These are phyloP conservation scores for Zaprionus obscuricornis DNA, from an alignment of 2,888 invertebrate genomes.

Conservation along the genomic window DNA sequence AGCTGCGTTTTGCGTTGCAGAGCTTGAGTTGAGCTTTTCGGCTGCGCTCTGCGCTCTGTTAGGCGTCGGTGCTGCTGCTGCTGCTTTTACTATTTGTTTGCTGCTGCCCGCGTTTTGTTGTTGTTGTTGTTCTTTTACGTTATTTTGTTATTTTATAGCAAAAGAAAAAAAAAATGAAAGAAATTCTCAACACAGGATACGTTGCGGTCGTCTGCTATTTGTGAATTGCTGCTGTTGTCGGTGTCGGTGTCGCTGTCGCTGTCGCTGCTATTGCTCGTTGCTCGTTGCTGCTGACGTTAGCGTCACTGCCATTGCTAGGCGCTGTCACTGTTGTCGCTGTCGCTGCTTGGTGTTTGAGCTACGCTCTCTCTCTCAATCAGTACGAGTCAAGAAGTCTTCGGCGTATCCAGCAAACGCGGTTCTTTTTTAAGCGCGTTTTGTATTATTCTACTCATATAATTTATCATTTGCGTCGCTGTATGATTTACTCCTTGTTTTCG, in stretches of 20 bases:
- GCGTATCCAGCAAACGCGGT: constrained; percentile 84
- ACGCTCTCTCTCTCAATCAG: constrained; percentile 73
- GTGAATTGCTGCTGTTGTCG: constrained; percentile 34
- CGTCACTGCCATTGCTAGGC: background rate
- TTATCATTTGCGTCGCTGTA: constrained; percentile 84
- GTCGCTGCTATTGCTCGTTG: constrained; percentile 4
- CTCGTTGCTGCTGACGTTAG: too few species aligned
- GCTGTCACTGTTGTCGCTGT: constrained; percentile 8
- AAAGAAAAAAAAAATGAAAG: too few species aligned
- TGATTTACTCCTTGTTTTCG: constrained; percentile 83
- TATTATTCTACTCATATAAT: constrained; percentile 84
- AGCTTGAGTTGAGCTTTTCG: constrained; percentile 44
- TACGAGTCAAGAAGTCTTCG: constrained; percentile 84
- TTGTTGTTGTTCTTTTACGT: constrained; percentile 16
- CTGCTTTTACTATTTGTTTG: constrained; percentile 18
- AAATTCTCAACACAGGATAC: constrained; percentile 77
- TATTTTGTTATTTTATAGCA: constrained; percentile 29
- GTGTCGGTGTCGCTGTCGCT: constrained; percentile 16
- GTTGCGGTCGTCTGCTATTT: constrained; percentile 59
- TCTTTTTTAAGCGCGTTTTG: constrained; percentile 84
- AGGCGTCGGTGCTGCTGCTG: constrained; percentile 28
- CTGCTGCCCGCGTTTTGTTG: constrained; percentile 13
- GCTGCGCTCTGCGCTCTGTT: constrained; percentile 16
- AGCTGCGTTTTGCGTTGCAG: constrained; percentile 47
- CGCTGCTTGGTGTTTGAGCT: constrained; percentile 34